A percentile compares a stretch with the other conserved stretches of the same genome.
Conservation (phyloP, 2,797 vertebrate genomes). For the Periparus ater region DNA sequence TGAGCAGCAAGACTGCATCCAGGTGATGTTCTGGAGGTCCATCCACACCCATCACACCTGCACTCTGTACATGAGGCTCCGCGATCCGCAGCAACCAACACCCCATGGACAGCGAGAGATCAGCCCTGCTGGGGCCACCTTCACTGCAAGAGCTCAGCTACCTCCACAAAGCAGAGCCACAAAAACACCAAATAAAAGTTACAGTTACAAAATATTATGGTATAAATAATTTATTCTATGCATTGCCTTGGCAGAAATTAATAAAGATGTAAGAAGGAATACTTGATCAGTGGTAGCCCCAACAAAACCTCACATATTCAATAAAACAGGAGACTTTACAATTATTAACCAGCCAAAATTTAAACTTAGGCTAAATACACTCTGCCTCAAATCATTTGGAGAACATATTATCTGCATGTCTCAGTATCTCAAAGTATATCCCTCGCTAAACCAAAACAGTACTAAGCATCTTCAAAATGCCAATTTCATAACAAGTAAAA, state of each 20-base stretch:
- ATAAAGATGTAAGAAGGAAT: background rate
- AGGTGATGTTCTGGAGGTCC: background rate
- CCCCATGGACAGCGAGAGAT: rapidly evolving
- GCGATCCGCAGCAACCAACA: rapidly evolving
- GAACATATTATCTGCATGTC: slow-evolving; percentile 28
- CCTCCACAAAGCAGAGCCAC: background rate
- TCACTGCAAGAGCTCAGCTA: too few relatives aligned
- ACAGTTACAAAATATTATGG: background rate
- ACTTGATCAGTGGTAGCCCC: slow-evolving; percentile 1
- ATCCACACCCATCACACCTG: rapidly evolving
- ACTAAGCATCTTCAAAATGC: background rate
- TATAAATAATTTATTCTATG: background rate
- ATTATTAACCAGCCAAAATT: slow-evolving; percentile 37
- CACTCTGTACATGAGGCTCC: rapidly evolving
- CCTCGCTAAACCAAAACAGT: background rate
- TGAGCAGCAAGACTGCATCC: rapidly evolving
- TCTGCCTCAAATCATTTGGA: slow-evolving; percentile 41
- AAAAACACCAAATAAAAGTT: background rate
- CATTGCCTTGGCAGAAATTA: slow-evolving; percentile 29
- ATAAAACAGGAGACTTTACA: background rate
- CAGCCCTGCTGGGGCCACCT: too few relatives aligned
- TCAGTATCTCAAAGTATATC: background rate
- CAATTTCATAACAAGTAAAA: background rate
- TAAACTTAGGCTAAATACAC: slow-evolving; percentile 43
- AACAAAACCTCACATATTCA: slow-evolving; percentile 12